A percentile compares a stretch with the other conserved stretches of the same genome.
Conservation (phyloP, 1,140 invertebrate genomes). For the Magallana ariakensis region DNA sequence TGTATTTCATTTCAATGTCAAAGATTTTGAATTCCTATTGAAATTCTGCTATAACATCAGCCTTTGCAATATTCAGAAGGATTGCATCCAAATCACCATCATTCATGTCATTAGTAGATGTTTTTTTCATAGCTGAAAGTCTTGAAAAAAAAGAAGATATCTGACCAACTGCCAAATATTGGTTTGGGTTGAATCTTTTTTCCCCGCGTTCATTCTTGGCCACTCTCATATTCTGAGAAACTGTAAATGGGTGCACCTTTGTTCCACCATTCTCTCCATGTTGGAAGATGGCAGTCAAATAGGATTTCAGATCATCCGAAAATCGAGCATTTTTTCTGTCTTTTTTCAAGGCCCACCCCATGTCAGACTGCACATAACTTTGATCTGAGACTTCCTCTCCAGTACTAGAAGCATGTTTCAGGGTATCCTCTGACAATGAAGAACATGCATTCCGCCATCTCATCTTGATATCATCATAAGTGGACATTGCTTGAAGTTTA, state of each 20-base stretch:
- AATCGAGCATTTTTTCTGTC: conserved; percentile 40
- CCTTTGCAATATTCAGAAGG: neutral
- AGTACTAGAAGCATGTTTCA: neutral
- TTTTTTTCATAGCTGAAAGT: conserved; percentile 1
- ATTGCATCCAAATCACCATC: conserved; percentile 28
- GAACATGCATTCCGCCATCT: conserved; percentile 25
- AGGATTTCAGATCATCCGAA: conserved; percentile 7
- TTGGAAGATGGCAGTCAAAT: conserved; percentile 34
- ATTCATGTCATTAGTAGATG: neutral
- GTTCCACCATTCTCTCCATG: conserved; percentile 24
- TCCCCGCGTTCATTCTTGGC: conserved; percentile 7
- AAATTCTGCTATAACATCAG: neutral
- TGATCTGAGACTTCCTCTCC: neutral
- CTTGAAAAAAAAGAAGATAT: conserved; percentile 45
- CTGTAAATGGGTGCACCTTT: conserved; percentile 27
- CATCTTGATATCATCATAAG: conserved; percentile 25
- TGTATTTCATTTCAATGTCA: no score
- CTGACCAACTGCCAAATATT: conserved; percentile 25
- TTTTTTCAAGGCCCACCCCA: conserved; percentile 41
- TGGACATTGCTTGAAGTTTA: neutral
- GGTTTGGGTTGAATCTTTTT: conserved; percentile 15
- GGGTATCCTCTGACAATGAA: neutral
- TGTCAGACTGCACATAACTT: neutral
- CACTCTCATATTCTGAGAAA: conserved; percentile 42
- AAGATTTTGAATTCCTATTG: neutral